Base-by-base conservation (phyloP, 2,113 vertebrate species). In the Xerus inauris region DNA sequence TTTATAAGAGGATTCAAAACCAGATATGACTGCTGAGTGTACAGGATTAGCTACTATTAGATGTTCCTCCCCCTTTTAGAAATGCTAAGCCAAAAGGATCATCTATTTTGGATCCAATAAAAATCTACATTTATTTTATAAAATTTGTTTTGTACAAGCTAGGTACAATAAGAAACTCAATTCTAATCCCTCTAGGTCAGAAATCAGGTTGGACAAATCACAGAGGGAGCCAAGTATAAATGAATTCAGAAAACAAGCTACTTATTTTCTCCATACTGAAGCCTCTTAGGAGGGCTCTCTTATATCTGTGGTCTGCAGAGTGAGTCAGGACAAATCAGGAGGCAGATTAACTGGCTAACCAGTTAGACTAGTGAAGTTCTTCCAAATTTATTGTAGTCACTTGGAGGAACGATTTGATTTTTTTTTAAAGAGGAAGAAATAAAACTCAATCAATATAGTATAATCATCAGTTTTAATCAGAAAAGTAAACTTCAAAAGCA, bases 131-230 rank as follows among this genome's bases (percentile, higher is more conserved):
- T 51, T 42, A 76, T 38, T 96, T 96, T 71, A 75, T 49, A 79
- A 94, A 95, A 86, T 71, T 38, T 20, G 24, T 90, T 86, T 94
- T 96, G 17, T 77, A 32, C 2, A 24, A 42, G 1, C 11, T 35
- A 69, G 3, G 35, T 73, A 54, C 32, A 92, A 45, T 51, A 94
- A 87, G 14, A 77, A 49, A 72, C 30, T 79, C 24, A 65, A 83
- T 75, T 91, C 45, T 92, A 85, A 85, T 85, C 40, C 49, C 40
- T 79, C 22, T n/a, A 51, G 32, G 35, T 77, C 59, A 94, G 42
- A 94, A 96, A 57, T 82, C 28, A 86, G 38, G 47, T 14, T 73
- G n/a, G 57, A 82, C 47, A 88, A 89, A 65, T 92, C 30, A 90
- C 38, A 79, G 8, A 8, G 2, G 3, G 19, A 59, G 6, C n/a